Conservation (phyloP, 2,888 invertebrate genomes). For the Dichetophora obliterata region DNA sequence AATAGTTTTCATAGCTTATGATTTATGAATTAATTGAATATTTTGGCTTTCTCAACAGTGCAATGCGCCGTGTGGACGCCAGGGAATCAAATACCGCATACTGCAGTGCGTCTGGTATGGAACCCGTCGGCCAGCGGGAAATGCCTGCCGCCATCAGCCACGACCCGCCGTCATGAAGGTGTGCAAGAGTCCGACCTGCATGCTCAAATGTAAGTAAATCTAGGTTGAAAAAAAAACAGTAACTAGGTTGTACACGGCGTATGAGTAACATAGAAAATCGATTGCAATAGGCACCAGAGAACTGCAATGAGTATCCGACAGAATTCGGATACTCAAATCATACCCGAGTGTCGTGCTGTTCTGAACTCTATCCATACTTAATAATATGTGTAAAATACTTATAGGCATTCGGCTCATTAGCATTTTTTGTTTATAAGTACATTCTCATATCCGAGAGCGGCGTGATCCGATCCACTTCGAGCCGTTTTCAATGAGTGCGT, state of each 20-base stretch:
- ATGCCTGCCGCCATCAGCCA: constrained; percentile 83
- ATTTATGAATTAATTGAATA: neutral
- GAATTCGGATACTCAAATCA: too few species aligned
- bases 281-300: neutral
- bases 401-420: too few species aligned
- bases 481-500: too few species aligned
- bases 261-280: neutral
- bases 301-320: too few species aligned
- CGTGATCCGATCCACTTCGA: too few species aligned
- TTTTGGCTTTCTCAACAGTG: constrained; percentile 75
- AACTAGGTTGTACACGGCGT: neutral
- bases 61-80: constrained; percentile 83
- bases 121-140: constrained; percentile 85
- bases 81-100: constrained; percentile 89
- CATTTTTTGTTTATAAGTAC: too few species aligned
- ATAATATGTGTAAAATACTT: too few species aligned
- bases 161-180: constrained; percentile 83
- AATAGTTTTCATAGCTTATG: neutral
- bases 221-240: constrained; percentile 43
- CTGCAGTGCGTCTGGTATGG: constrained; percentile 95
- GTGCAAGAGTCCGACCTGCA: constrained; percentile 81
- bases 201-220: constrained; percentile 72
- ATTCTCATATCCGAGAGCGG: too few species aligned
- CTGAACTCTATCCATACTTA: too few species aligned
- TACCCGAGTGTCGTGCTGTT: too few species aligned